Conservation (phyloP, 1,140 invertebrate genomes). For the Stratiolaelaps scimitus region DNA sequence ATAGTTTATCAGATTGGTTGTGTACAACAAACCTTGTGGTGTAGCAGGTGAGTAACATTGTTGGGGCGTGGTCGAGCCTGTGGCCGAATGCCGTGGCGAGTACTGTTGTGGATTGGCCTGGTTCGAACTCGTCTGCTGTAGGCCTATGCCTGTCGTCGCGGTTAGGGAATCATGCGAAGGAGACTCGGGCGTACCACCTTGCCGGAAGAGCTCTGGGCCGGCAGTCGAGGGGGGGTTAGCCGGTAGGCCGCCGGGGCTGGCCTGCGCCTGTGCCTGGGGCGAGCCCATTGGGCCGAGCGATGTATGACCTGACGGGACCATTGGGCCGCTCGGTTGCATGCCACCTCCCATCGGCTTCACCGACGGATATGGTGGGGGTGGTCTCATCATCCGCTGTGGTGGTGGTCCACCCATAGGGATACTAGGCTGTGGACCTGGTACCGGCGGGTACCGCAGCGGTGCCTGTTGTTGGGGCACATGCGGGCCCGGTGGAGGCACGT, state of each 20-base stretch:
- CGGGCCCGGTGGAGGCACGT: not conserved
- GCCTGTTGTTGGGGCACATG: not conserved
- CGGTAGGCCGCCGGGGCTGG: not conserved
- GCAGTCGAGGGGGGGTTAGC: slow-evolving; percentile 17
- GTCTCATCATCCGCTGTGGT: slow-evolving; percentile 5
- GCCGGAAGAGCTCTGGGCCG: slow-evolving; percentile 16
- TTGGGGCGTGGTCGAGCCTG: slow-evolving; percentile 1
- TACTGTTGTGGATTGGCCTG: slow-evolving; percentile 8
- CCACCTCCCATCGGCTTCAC: not conserved
- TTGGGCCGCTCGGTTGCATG: no score
- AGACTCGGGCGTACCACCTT: slow-evolving; percentile 29
- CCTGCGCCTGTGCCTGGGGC: not conserved
- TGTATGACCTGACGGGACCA: no score
- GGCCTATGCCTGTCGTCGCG: not conserved
- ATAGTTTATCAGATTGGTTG: no score
- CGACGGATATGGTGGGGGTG: slow-evolving; percentile 26
- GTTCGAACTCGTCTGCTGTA: slow-evolving; percentile 4
- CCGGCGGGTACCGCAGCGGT: no score
- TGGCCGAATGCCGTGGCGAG: slow-evolving; percentile 10
- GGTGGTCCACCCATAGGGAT: no score
- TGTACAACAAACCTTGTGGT: slow-evolving; percentile 5
- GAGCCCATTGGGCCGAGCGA: slow-evolving; percentile 8
- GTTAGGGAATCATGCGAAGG: slow-evolving; percentile 28
- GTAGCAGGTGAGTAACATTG: slow-evolving; percentile 24
- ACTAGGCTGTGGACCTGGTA: no score